Conservation (phyloP, 2,888 invertebrate species). For the Eilema sororculum region DNA sequence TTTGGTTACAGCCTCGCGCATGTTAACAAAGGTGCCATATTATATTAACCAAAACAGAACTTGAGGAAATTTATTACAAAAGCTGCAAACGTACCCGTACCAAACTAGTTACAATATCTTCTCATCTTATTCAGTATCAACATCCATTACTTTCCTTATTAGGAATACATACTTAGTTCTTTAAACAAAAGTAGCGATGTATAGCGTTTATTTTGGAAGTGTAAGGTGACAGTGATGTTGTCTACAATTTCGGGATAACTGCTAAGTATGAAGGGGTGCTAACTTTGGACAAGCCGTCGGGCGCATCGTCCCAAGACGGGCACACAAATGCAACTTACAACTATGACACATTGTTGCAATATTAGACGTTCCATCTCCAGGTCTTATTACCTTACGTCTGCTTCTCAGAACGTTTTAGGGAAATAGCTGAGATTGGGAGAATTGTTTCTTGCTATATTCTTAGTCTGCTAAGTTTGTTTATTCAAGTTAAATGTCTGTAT, state of each 20-base stretch:
- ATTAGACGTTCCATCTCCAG: conserved; percentile 57
- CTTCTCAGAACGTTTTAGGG: conserved; percentile 30
- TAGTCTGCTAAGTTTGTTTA: conserved; percentile 3
- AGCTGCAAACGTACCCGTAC: conserved; percentile 58
- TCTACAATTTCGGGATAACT: conserved; percentile 34
- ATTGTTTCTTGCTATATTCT: conserved; percentile 7
- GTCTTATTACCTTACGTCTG: conserved; percentile 45
- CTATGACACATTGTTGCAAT: conserved; percentile 62
- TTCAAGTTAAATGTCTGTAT: background rate
- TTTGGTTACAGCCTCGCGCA: conserved; percentile 68
- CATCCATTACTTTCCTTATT: conserved; percentile 18
- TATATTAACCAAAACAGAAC: conserved; percentile 75
- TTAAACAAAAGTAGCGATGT: conserved; percentile 24
- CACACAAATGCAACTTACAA: conserved; percentile 64
- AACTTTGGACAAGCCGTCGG: conserved; percentile 72
- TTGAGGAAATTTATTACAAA: conserved; percentile 73
- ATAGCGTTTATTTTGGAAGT: background rate
- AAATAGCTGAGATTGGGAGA: conserved; percentile 12
- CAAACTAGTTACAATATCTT: background rate
- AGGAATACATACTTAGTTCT: accelerated
- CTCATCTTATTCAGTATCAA: background rate
- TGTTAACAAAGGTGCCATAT: conserved; percentile 77
- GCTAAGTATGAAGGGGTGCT: conserved; percentile 69
- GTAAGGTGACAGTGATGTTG: conserved; percentile 26
- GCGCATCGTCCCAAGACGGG: conserved; percentile 60